These are phyloP conservation scores for Diaprepes abbreviatus DNA, from an alignment of 2,888 invertebrate genomes.

Conservation along the genomic window DNA sequence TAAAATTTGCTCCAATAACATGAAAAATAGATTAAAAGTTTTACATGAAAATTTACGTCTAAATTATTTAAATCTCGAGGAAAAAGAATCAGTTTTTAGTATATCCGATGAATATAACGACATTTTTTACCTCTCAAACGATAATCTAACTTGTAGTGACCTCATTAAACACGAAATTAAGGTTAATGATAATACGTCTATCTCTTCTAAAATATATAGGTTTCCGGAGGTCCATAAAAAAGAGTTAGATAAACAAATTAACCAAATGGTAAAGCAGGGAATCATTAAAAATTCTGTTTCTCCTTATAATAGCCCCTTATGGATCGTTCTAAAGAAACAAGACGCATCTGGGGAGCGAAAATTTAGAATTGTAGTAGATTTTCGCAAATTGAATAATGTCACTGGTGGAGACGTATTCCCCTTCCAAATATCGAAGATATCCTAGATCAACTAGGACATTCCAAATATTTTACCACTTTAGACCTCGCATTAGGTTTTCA, in stretches of 20 bases:
- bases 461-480: constrained; percentile 61
- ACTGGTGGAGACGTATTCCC: constrained; percentile 60
- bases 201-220: constrained; percentile 54
- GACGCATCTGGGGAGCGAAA: constrained; percentile 40
- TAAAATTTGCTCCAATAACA: not conserved
- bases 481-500: constrained; percentile 63
- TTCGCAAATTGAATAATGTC: constrained; percentile 61
- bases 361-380: constrained; percentile 45
- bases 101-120: constrained; percentile 54
- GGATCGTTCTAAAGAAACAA: constrained; percentile 59
- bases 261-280: constrained; percentile 50
- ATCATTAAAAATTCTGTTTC: constrained; percentile 54
- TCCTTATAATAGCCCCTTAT: constrained; percentile 53
- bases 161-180: constrained; percentile 49
- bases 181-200: no score
- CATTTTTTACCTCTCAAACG: constrained; percentile 54
- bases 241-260: constrained; percentile 54
- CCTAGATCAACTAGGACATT: constrained; percentile 61
- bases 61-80: constrained; percentile 55
- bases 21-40: not conserved
- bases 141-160: constrained; percentile 52
- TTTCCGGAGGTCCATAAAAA: constrained; percentile 56
- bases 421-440: constrained; percentile 62
- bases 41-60: constrained; percentile 35
- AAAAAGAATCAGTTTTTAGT: constrained; percentile 51